phyloP scores from a whole-genome alignment of 92 coral and sea anemone genomes.

The Micromussa lordhowensis region DNA sequence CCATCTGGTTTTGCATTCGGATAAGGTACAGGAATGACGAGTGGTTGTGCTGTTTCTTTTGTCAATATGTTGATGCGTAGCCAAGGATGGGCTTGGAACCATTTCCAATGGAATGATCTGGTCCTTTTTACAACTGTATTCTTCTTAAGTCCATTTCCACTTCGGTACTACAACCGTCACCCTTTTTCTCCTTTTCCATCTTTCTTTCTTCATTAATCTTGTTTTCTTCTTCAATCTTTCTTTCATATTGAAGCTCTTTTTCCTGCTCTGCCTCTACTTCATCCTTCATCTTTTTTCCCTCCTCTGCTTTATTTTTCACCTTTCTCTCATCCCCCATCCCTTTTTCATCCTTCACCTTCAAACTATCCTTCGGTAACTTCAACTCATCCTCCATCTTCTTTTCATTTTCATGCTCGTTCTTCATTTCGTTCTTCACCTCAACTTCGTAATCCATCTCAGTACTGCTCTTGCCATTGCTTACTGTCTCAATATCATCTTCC shows the following conservation, averaged over 20 bases:
- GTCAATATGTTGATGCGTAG: neutral
- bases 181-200: slow-evolving; percentile 2
- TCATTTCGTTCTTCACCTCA: neutral
- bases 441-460: neutral
- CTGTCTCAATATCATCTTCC: neutral
- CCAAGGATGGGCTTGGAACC: too few species aligned
- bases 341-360: neutral
- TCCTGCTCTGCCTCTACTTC: neutral
- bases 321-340: neutral
- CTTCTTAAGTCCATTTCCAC: neutral
- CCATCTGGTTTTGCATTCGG: slow-evolving; percentile 18
- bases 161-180: neutral
- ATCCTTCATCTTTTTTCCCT: slow-evolving; percentile 4
- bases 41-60: neutral
- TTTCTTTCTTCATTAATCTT: neutral
- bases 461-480: neutral
- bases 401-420: neutral
- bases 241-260: neutral
- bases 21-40: neutral
- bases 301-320: neutral
- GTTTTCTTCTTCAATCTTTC: neutral
- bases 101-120: too few species aligned
- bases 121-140: neutral
- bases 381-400: neutral
- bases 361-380: neutral